Conservation (phyloP, 2,888 invertebrate genomes). For the Chloroclystis v-ata region DNA sequence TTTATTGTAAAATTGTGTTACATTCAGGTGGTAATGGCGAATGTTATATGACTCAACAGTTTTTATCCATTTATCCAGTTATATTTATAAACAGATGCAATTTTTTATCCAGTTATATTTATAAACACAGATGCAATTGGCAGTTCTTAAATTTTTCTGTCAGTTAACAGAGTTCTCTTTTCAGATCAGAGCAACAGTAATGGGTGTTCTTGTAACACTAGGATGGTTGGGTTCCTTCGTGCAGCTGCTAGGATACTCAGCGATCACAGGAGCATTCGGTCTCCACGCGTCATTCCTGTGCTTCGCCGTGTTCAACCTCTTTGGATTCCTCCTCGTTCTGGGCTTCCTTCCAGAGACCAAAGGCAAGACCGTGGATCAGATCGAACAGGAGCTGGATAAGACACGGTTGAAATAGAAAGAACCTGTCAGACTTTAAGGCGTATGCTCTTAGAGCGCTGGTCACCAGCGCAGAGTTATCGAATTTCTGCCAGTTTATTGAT, state of each 20-base stretch:
- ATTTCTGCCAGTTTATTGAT: too few relatives aligned
- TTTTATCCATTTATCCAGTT: too few relatives aligned
- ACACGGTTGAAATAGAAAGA: conserved; percentile 4
- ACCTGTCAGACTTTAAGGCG: neutral
- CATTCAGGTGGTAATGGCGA: too few relatives aligned
- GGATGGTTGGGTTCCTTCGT: conserved; percentile 41
- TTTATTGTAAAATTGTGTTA: too few relatives aligned
- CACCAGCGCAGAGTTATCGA: too few relatives aligned
- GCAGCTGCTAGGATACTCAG: conserved; percentile 36
- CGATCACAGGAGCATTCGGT: conserved; percentile 41
- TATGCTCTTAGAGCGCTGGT: neutral
- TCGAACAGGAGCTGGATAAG: conserved; percentile 35
- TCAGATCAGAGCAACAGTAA: conserved; percentile 50
- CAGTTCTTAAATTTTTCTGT: neutral
- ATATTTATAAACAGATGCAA: too few relatives aligned
- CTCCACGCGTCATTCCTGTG: conserved; percentile 49
- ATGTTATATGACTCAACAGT: too few relatives aligned
- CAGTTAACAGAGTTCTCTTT: conserved; percentile 4
- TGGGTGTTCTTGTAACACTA: conserved; percentile 39
- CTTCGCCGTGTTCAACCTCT: conserved; percentile 47
- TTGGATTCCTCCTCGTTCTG: conserved; percentile 42
- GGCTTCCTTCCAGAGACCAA: conserved; percentile 61
- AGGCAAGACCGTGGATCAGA: conserved; percentile 52
- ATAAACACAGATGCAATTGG: too few relatives aligned
- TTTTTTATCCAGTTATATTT: too few relatives aligned